Conservation (phyloP, 2,888 invertebrate species). For the Rugalucina vietnamica region DNA sequence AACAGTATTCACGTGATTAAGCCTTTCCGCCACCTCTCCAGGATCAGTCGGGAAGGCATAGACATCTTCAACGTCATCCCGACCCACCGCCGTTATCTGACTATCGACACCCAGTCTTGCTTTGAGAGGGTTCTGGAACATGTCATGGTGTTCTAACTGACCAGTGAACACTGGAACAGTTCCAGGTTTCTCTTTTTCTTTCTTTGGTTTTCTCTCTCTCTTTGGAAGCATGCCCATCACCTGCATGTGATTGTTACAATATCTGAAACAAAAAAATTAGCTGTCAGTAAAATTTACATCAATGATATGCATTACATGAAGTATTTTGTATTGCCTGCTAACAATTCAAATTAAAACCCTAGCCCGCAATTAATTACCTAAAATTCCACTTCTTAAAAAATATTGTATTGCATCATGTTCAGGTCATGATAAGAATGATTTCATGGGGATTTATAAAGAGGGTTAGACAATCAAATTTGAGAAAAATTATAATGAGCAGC, state of each 20-base stretch:
- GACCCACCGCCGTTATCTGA: conserved; percentile 43
- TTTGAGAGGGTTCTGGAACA: conserved; percentile 75
- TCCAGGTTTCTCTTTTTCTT: conserved; percentile 66
- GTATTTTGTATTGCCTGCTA: no score
- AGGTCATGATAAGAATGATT: no score
- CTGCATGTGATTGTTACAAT: conserved; percentile 85
- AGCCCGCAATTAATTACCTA: no score
- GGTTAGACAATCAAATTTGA: no score
- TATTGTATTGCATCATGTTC: no score
- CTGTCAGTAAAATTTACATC: no score
- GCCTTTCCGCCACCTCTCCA: conserved; percentile 45
- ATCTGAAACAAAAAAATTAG: conserved; percentile 75
- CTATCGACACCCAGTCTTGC: conserved; percentile 65
- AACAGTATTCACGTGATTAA: conserved; percentile 41
- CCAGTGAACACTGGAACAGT: not conserved
- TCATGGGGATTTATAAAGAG: no score
- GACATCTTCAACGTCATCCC: conserved; percentile 78
- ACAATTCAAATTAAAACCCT: no score
- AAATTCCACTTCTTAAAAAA: no score
- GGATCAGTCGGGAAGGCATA: conserved; percentile 79
- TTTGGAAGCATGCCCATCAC: conserved; percentile 81
- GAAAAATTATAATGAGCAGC: no score
- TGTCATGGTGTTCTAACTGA: conserved; percentile 59
- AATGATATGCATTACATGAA: no score
- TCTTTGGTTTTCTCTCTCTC: conserved; percentile 76